Conservation (phyloP, 2,797 vertebrate species). For the Pangasius djambal region DNA sequence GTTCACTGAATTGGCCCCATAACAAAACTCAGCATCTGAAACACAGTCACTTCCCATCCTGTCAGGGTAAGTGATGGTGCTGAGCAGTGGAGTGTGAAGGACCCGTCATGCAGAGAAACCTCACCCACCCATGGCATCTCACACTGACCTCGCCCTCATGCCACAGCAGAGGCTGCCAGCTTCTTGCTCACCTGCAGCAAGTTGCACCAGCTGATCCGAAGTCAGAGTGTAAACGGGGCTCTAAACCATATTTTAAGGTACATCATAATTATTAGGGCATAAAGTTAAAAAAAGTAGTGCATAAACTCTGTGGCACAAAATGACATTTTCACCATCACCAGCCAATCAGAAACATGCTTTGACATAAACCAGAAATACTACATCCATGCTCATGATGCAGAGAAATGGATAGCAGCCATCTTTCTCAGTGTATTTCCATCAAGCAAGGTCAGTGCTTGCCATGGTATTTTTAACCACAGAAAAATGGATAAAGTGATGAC, state of each 20-base stretch:
- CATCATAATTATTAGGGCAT: not conserved
- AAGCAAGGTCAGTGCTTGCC: not conserved
- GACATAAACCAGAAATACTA: not conserved
- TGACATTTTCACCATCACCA: not conserved
- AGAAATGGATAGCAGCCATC: not conserved
- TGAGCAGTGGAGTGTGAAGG: conserved; percentile 40
- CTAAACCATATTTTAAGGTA: not conserved
- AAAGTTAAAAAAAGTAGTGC: not conserved
- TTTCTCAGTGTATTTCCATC: not conserved
- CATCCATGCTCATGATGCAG: not conserved
- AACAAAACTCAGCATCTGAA: conserved; percentile 35
- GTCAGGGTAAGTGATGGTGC: conserved; percentile 41
- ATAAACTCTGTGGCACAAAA: too few relatives aligned
- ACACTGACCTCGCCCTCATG: conserved; percentile 29
- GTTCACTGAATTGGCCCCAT: conserved; percentile 19
- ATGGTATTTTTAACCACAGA: not conserved
- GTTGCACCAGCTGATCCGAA: not conserved
- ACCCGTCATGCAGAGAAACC: conserved; percentile 34
- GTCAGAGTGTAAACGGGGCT: not conserved
- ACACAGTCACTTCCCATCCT: conserved; percentile 32
- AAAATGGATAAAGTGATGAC: not conserved
- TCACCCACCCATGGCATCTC: conserved; percentile 31
- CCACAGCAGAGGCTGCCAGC: not conserved
- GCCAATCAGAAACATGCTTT: not conserved
- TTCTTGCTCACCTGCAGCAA: not conserved